Evolutionary conservation across 2,113 vertebrate genomes (phyloP), one percentile per base, ranked within the genome.

Genomic region (Lichenostomus cassidix): DNA sequence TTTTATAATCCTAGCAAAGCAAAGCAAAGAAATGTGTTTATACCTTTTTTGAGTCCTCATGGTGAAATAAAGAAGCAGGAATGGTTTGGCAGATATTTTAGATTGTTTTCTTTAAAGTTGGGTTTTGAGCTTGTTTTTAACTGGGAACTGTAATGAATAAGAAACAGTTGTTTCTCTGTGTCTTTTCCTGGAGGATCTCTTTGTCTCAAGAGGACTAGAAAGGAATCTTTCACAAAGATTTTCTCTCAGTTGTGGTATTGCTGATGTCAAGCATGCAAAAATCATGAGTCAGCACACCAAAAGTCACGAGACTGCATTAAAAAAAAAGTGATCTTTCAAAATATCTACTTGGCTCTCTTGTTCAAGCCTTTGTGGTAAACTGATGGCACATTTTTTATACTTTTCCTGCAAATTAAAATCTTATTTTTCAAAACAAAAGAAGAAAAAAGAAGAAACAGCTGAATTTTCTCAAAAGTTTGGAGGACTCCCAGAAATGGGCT

Each of bases 201-300:
- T 96, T 97, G 94, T 96, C 94, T 94, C 93, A 75, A 95, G 93
- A 92, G 92, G 35, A 88, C 85, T 90, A 74, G 92, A 93, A 80
- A 93, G 68, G 95, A 94, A 96, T 91, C 87, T 95, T 94, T 95
- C 83, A 93, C 93, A 94, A 96, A 95, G 92, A 97, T 94, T 95
- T 96, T 96, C 94, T 94, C 94, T 97, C 92, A 96, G 96, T 97
- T 97, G 95, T 97, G 96, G 96, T 96, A 96, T 96, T 96, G 95
- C 94, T 96, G 91, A 96, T 95, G 94, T 95, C 93, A 96, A 95
- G 88, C 85, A 75, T 90, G 73, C 56, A 96, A 71, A 93, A 96
- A 87, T 73, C n/a, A 1, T 96, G 92, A 97, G 80, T 97, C 93
- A 96, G 93, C 94, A 86, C 71, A 70, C 46, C 50, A 70, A 83